phyloP scores from a whole-genome alignment of 2,113 vertebrate species.

The Piprites chloris region DNA sequence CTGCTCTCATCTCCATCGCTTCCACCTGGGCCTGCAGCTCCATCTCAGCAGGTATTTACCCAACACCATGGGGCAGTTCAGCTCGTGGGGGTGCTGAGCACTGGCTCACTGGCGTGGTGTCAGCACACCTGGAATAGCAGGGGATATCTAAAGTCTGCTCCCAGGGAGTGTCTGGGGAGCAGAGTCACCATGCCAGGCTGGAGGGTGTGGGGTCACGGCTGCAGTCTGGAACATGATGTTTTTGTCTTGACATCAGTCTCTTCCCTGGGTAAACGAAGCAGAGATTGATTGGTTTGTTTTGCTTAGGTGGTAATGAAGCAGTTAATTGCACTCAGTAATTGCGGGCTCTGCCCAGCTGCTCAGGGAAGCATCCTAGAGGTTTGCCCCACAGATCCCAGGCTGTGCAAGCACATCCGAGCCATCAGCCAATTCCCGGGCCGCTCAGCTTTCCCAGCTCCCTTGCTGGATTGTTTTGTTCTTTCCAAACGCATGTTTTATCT shows the following conservation, averaged over 20 bases:
- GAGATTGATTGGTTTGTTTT: conserved; percentile 6
- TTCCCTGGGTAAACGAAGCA: neutral
- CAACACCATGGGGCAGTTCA: rapidly evolving
- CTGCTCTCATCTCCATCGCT: neutral
- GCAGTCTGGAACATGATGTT: neutral
- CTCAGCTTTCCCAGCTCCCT: neutral
- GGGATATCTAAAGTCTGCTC: neutral
- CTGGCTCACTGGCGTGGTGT: neutral
- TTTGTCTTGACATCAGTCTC: neutral
- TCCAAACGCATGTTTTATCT: neutral
- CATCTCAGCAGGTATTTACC: neutral
- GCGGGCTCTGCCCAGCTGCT: neutral
- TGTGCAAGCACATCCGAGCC: neutral
- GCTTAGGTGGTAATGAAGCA: conserved; percentile 16
- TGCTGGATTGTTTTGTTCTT: neutral
- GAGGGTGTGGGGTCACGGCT: neutral
- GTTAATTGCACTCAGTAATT: neutral
- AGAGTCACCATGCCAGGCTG: neutral
- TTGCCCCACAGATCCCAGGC: neutral
- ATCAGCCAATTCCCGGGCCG: neutral
- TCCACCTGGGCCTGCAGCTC: neutral
- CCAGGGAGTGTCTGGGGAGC: neutral
- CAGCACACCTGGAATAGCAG: neutral
- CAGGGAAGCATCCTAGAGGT: neutral
- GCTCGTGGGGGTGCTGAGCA: neutral